phyloP scores from a whole-genome alignment of 2,888 invertebrate species.

The Cheiracanthium punctorium region DNA sequence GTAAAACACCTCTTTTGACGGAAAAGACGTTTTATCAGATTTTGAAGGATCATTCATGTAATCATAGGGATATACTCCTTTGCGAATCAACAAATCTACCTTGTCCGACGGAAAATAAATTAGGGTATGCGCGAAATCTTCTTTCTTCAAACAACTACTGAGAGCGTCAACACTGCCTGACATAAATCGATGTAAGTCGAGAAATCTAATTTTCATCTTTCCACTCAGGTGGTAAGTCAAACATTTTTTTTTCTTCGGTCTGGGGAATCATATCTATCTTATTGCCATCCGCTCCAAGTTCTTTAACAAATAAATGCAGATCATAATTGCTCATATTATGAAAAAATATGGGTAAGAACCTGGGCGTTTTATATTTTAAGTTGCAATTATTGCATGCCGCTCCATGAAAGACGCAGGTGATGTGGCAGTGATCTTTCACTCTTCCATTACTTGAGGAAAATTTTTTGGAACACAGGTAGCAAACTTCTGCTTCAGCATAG shows the following conservation, averaged over 20 bases:
- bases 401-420: not conserved
- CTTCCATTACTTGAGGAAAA: not conserved
- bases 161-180: not conserved
- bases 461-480: not conserved
- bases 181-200: not conserved
- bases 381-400: not conserved
- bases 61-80: slow-evolving; percentile 74
- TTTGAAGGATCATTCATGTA: slow-evolving; percentile 72
- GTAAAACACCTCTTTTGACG: slow-evolving; percentile 70
- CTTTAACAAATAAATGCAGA: not conserved
- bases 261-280: not conserved
- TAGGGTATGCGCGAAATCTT: not conserved
- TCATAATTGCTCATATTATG: not conserved
- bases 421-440: slow-evolving; percentile 12
- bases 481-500: not conserved
- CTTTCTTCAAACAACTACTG: not conserved
- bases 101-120: not conserved
- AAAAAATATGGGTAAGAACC: not conserved
- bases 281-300: not conserved
- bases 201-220: slow-evolving; percentile 1
- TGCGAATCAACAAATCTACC: slow-evolving; percentile 63
- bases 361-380: not conserved
- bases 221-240: no score
- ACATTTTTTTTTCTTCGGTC: no score
- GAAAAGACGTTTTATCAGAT: slow-evolving; percentile 72